Base-by-base conservation (phyloP, 2,113 vertebrate genomes). In the Synchiropus splendidus region DNA sequence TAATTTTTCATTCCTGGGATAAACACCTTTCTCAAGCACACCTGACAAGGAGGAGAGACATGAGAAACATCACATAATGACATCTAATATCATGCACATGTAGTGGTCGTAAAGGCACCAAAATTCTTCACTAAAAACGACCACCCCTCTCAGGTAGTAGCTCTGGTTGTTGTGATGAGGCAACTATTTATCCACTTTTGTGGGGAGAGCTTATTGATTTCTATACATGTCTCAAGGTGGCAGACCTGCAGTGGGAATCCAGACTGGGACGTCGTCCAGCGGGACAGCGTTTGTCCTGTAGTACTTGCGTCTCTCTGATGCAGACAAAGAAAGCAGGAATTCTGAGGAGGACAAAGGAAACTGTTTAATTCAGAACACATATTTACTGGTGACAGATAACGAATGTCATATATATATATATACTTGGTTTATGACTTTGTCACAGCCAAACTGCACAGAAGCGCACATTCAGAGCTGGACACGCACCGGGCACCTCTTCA, bases 231-330 rank as follows among this genome's bases (percentile, higher is more conserved):
- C 11, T 5, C 13, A 13, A 8, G 30, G 9, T 14, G 16, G 40
- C 64, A 56, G 51, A 80, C 77, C 77, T 80, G 58, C 45, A 21
- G 60, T 21, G 13, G 75, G 77, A 45, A 81, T 89, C 89, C 89
- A 92, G 0, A 82, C 60, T 0, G 85, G 85, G 34, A 94, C 65
- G 27, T 87, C 59, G 32, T 82, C 87, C 51, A 91, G 66, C 2
- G 75, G 48, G 64, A 89, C 46, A 14, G 72, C 86, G 49, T 71
- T 75, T 14, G 84, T 82, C 69, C 75, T 86, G 69, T 89, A 90
- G 48, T 83, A 65, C 1, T 64, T 66, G 45, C 86, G 81, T 39
- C 85, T 79, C 51, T 89, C 83, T 42, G 86, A 75, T 43, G 68
- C 54, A 2, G 77, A 79, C 49, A 87, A 70, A 48, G 84, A 81